phyloP scores from a whole-genome alignment of 2,888 invertebrate species.

The Opisthograptis luteolata region DNA sequence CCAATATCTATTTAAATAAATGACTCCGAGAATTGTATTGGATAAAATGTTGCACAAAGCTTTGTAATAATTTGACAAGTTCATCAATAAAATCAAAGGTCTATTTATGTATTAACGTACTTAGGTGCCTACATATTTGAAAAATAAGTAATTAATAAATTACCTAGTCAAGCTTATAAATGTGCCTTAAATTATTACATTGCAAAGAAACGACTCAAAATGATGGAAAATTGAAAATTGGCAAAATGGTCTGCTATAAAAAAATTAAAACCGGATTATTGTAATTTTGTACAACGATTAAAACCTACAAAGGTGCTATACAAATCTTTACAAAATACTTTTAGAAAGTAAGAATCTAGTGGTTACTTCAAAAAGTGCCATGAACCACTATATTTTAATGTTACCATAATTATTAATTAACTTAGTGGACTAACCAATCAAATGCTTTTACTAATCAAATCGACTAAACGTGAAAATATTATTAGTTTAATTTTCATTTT shows the following conservation, averaged over 20 bases:
- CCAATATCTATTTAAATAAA: not conserved
- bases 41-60: constrained; percentile 7
- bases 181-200: constrained; percentile 28
- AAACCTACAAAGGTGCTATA: constrained; percentile 24
- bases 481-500: not conserved
- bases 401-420: constrained; percentile 53
- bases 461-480: not conserved
- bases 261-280: too few species aligned
- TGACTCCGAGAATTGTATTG: too few species aligned
- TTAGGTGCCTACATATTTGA: too few species aligned
- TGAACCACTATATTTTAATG: constrained; percentile 44
- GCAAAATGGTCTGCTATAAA: too few species aligned
- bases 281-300: too few species aligned
- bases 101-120: not conserved
- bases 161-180: constrained; percentile 21
- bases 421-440: constrained; percentile 36
- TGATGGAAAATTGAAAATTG: too few species aligned
- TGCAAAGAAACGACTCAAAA: too few species aligned
- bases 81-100: constrained; percentile 1
- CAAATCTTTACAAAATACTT: too few species aligned
- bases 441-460: constrained; percentile 43
- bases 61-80: constrained; percentile 28
- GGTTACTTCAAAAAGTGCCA: constrained; percentile 50
- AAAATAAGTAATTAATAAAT: not conserved
- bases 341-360: too few species aligned